Base-by-base conservation (phyloP, 2,888 invertebrate genomes). In the Mesorhabditis belari region DNA sequence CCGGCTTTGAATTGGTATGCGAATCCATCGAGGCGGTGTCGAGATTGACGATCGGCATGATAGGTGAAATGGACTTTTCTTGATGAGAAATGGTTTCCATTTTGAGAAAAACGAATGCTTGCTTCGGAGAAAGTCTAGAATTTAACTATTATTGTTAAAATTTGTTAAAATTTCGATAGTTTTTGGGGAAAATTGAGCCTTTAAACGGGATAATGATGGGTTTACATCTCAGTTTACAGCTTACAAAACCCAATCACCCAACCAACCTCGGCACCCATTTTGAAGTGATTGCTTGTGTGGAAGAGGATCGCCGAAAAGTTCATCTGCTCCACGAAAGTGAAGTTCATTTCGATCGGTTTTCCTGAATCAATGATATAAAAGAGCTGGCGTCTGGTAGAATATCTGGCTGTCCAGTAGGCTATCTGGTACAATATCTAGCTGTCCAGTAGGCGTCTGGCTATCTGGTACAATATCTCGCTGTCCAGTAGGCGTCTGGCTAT, bases 261-360 rank as follows among this genome's bases (percentile, higher is more conserved):
- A 17, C 27, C 17, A 4, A 63, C 66, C 52, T 61, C 58, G 1
- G 71, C 69, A 51, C 63, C 63, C 29, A 67, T 67, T 12, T 57
- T 57, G 24, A 61, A 55, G 26, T 63, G 88, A 83, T 92, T 92
- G 83, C 89, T 90, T 82, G 88, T 88, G 84, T 87, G 89, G 59
- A 93, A 86, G 79, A 88, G 88, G 49, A 91, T 87, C 0, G 88
- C 87, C 56, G 88, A 88, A 84, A 93, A 91, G 83, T 92, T 92
- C 28, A 91, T 86, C 61, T 90, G 88, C 80, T 87, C 86, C 80
- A 90, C 90, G 83, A 93, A 92, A 81, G 90, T 89, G 84, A 92
- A 90, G 3, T 35, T 35, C 12, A 35, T 9, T n/a, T 35, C 44
- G n/a, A 35, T 35, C n/a, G 12, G 44, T 9, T n/a, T 9, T 9